A percentile compares a stretch with the other conserved stretches of the same genome.
Conservation (phyloP, 1,140 invertebrate species). For the Formica exsecta region DNA sequence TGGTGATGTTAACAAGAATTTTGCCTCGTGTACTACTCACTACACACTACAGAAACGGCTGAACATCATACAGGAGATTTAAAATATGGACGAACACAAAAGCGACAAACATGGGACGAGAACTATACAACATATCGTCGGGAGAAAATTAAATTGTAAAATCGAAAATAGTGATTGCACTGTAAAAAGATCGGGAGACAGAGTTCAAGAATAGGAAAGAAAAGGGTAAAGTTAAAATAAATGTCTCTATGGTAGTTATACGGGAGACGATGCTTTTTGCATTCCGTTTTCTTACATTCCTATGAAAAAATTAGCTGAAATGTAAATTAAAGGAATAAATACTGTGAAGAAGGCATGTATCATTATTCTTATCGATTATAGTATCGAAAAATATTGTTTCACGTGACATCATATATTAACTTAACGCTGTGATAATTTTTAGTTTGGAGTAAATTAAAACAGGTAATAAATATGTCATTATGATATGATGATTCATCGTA, state of each 20-base stretch:
- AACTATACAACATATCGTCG: conserved; percentile 54
- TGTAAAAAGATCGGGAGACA: conserved; percentile 5
- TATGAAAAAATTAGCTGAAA: not conserved
- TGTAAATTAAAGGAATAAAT: conserved; percentile 2
- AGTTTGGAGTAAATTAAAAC: conserved; percentile 8
- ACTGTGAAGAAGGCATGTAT: not conserved
- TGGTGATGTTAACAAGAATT: conserved; percentile 86
- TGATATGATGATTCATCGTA: conserved; percentile 24
- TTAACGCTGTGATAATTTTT: not conserved
- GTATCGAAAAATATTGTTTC: not conserved
- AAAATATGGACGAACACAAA: conserved; percentile 85
- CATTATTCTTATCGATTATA: not conserved
- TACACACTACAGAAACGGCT: conserved; percentile 85
- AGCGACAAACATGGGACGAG: conserved; percentile 83
- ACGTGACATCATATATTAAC: not conserved
- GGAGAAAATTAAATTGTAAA: conserved; percentile 41
- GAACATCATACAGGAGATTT: conserved; percentile 82
- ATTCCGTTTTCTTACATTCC: not conserved
- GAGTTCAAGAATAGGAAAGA: conserved; percentile 1
- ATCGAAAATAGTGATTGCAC: not conserved
- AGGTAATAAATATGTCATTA: not conserved
- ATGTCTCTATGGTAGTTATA: conserved; percentile 50
- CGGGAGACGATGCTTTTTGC: conserved; percentile 21
- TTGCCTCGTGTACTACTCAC: conserved; percentile 85
- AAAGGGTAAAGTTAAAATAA: conserved; percentile 30